Conservation (phyloP, 2,113 vertebrate genomes). For the Rhombomys opimus region DNA sequence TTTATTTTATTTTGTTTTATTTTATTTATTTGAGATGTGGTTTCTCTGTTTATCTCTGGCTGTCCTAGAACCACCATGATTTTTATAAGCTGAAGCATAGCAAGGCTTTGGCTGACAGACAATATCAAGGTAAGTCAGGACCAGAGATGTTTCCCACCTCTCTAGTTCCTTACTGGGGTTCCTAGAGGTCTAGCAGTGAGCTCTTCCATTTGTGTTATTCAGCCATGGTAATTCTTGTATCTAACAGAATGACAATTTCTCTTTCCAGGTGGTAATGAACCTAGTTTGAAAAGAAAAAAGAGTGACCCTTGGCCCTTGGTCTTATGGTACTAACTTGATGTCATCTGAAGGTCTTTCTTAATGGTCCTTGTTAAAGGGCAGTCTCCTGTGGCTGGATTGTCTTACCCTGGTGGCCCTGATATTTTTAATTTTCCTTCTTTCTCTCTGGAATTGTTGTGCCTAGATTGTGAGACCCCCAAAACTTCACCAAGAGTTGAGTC, state of each 20-base stretch:
- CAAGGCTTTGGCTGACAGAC: neutral
- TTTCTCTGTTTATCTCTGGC: neutral
- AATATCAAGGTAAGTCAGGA: neutral
- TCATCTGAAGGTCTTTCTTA: neutral
- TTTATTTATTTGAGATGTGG: neutral
- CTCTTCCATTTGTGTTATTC: neutral
- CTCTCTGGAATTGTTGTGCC: neutral
- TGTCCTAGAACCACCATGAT: neutral
- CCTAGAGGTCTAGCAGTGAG: neutral
- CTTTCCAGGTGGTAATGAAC: neutral
- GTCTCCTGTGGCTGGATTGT: neutral
- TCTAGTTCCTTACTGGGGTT: neutral
- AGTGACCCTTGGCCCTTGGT: neutral
- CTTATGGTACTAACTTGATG: neutral
- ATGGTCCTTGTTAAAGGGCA: neutral
- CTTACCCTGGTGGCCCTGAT: neutral
- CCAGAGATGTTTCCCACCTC: neutral
- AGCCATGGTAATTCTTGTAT: neutral
- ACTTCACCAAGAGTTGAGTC: no score
- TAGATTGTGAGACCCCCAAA: no score
- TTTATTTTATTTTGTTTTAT: neutral
- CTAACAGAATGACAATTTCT: neutral
- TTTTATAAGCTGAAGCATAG: neutral
- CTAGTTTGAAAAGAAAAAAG: neutral
- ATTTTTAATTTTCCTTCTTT: neutral